Percentiles rank a stretch among this genome's conserved stretches.
phyloP scores from a whole-genome alignment of 1,140 invertebrate genomes.

The Aradophagus sp. region DNA sequence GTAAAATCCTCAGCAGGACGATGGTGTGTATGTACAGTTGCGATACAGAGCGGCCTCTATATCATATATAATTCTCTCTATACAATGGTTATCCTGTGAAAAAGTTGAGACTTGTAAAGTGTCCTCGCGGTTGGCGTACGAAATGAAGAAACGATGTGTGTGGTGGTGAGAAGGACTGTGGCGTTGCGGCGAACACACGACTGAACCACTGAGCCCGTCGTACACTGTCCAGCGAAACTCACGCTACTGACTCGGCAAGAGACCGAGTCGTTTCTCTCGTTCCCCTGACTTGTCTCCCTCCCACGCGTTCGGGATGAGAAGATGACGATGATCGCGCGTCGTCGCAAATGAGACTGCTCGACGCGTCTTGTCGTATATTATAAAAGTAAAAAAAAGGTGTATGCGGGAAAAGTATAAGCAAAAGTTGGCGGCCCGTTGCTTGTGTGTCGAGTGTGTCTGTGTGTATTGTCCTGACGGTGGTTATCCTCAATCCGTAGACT shows the following conservation, averaged over 20 bases:
- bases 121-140: conserved; percentile 23
- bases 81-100: conserved; percentile 29
- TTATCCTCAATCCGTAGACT: conserved; percentile 12
- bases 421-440: conserved; percentile 22
- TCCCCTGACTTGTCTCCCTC: neutral
- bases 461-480: conserved; percentile 9
- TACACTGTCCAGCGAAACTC: conserved; percentile 39
- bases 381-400: conserved; percentile 56
- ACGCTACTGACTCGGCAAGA: conserved; percentile 26
- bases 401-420: conserved; percentile 42
- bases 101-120: conserved; percentile 7
- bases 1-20: no score
- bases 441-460: conserved; percentile 10
- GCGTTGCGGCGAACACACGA: conserved; percentile 29
- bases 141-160: conserved; percentile 28
- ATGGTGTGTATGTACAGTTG: conserved; percentile 34
- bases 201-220: conserved; percentile 19
- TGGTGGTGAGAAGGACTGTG: conserved; percentile 7
- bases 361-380: conserved; percentile 13
- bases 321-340: no score
- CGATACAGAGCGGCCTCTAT: conserved; percentile 30
- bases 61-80: conserved; percentile 34
- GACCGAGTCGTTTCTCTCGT: conserved; percentile 1
- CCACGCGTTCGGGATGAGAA: neutral
- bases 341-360: conserved; percentile 37